A percentile compares a stretch with the other conserved stretches of the same genome.
phyloP scores from a whole-genome alignment of 2,797 vertebrate genomes.

The Siniperca obscura region DNA sequence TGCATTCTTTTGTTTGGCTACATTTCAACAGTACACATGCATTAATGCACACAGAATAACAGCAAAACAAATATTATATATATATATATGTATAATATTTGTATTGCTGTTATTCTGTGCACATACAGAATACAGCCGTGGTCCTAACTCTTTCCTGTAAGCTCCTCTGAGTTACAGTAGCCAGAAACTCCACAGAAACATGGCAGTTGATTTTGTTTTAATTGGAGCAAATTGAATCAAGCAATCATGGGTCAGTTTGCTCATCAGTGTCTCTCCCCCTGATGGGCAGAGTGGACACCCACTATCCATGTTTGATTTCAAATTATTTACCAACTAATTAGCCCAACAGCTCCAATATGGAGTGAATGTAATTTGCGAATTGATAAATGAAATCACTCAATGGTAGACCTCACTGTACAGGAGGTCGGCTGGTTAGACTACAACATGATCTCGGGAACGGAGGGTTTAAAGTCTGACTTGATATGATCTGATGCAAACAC shows the following conservation, averaged over 20 bases:
- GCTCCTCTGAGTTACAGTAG: slow-evolving; percentile 18
- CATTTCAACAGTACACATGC: neutral
- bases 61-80: neutral
- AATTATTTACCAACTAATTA: slow-evolving; percentile 75
- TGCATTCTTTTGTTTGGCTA: neutral
- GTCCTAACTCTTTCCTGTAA: neutral
- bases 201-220: slow-evolving; percentile 49
- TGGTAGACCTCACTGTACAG: slow-evolving; percentile 21
- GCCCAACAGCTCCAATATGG: slow-evolving; percentile 43
- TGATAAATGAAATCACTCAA: slow-evolving; percentile 47
- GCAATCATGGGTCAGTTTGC: slow-evolving; percentile 70
- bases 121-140: neutral
- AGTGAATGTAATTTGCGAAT: slow-evolving; percentile 53
- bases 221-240: slow-evolving; percentile 60
- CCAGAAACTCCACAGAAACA: slow-evolving; percentile 36
- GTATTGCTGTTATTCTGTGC: no score
- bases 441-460: neutral
- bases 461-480: slow-evolving; percentile 7
- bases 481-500: slow-evolving; percentile 7
- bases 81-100: no score
- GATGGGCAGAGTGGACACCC: slow-evolving; percentile 59
- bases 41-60: neutral
- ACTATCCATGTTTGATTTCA: slow-evolving; percentile 65
- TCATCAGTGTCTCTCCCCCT: slow-evolving; percentile 58
- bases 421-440: slow-evolving; percentile 26